These are phyloP conservation scores for Urosaurus nigricauda DNA, from an alignment of 2,797 vertebrate species.

Conservation along the genomic window DNA sequence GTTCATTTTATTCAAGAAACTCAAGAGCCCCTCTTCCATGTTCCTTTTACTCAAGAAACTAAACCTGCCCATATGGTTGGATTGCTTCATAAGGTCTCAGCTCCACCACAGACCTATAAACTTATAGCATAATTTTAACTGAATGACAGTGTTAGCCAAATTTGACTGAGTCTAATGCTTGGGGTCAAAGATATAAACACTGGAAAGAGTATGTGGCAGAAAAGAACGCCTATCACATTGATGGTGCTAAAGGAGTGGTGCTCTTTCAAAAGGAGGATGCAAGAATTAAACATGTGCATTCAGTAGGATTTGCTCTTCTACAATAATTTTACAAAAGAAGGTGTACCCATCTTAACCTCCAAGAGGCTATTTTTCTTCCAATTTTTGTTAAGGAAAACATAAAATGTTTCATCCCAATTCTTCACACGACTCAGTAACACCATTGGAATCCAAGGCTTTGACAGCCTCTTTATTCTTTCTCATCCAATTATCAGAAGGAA, in stretches of 20 bases:
- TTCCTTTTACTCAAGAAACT: not conserved
- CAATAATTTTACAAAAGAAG: not conserved
- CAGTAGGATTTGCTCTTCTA: not conserved
- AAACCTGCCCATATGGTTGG: not conserved
- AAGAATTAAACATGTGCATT: not conserved
- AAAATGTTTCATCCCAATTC: constrained; percentile 62
- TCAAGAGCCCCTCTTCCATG: not conserved
- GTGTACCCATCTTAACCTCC: too few relatives aligned
- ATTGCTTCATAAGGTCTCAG: not conserved
- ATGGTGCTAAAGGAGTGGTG: not conserved
- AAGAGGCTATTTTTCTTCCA: not conserved
- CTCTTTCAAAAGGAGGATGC: not conserved
- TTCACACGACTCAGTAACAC: constrained; percentile 69
- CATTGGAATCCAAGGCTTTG: constrained; percentile 56
- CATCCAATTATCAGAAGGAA: constrained; percentile 59
- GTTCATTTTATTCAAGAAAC: not conserved
- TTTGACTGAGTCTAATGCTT: fast-evolving
- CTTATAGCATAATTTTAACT: constrained; percentile 26
- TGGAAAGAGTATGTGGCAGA: not conserved
- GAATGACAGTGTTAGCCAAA: not conserved
- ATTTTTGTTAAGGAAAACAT: not conserved
- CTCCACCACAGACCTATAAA: constrained; percentile 22
- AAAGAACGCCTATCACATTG: not conserved
- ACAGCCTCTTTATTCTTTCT: constrained; percentile 24
- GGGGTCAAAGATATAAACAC: not conserved